Evolutionary conservation across 2,797 vertebrate species (phyloP).

Genomic region (Cuculus canorus): DNA sequence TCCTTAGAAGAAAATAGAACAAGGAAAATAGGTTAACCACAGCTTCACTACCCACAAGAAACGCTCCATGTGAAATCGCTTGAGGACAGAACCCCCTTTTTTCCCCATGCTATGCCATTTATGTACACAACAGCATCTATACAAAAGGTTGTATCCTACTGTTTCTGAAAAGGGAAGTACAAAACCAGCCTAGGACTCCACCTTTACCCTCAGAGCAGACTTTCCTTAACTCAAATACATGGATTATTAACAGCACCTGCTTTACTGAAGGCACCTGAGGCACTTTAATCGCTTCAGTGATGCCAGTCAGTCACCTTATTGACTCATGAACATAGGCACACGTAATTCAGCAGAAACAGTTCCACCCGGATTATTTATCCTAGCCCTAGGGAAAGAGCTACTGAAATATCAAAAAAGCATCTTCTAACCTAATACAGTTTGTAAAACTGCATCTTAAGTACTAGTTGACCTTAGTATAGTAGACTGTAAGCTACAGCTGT

Average conservation of each 20-base stretch:
- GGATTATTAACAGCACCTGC: background rate
- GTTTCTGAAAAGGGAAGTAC: background rate
- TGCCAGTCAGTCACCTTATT: background rate
- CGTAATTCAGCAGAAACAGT: background rate
- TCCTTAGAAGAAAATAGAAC: background rate
- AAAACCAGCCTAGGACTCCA: background rate
- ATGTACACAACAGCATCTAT: accelerated
- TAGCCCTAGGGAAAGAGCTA: background rate
- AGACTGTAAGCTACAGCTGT: background rate
- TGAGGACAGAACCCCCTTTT: background rate
- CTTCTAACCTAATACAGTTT: background rate
- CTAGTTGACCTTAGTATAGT: background rate
- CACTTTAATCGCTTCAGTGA: background rate
- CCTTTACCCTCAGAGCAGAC: background rate
- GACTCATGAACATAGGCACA: background rate
- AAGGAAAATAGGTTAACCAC: background rate
- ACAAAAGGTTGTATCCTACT: background rate
- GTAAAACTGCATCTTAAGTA: background rate
- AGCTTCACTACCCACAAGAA: background rate
- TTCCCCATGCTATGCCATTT: background rate
- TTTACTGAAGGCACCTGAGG: background rate
- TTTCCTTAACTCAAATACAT: background rate
- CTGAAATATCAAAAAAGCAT: background rate
- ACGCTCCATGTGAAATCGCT: background rate
- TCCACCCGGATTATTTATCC: background rate